These are phyloP conservation scores for Tretioscincus oriximinensis DNA, from an alignment of 2,113 vertebrate genomes.

Conservation along the genomic window DNA sequence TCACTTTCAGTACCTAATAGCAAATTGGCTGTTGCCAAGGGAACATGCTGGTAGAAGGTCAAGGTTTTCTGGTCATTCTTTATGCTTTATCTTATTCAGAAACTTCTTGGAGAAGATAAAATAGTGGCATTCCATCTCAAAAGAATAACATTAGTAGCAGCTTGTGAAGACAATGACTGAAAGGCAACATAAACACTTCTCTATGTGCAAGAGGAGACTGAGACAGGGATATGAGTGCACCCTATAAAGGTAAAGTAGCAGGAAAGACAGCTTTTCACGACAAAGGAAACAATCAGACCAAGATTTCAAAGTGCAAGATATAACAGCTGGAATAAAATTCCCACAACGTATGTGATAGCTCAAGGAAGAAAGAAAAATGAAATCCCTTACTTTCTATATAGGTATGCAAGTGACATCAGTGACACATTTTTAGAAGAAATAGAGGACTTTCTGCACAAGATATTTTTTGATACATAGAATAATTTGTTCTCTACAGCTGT, in stretches of 20 bases:
- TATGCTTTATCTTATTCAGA: constrained; percentile 68
- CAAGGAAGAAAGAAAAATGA: neutral
- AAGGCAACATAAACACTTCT: constrained; percentile 18
- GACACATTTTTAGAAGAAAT: neutral
- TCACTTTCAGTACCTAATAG: constrained; percentile 71
- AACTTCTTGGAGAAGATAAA: constrained; percentile 63
- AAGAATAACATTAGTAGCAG: constrained; percentile 57
- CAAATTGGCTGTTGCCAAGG: constrained; percentile 76
- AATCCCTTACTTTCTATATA: neutral
- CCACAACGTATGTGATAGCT: neutral
- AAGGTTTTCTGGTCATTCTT: constrained; percentile 55
- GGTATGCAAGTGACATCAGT: neutral
- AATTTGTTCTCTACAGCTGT: too few relatives aligned
- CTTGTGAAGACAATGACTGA: constrained; percentile 52
- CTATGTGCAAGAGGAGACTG: constrained; percentile 1
- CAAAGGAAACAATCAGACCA: constrained; percentile 3
- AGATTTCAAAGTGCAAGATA: neutral
- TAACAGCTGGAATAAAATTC: neutral
- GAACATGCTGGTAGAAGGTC: constrained; percentile 67
- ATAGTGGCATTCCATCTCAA: constrained; percentile 49
- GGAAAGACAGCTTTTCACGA: neutral
- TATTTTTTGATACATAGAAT: too few relatives aligned
- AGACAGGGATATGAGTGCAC: neutral
- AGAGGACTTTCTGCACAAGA: too few relatives aligned
- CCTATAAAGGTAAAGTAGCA: constrained; percentile 14